phyloP scores from a whole-genome alignment of 2,888 invertebrate species.

The Scaptomyza tumidula region DNA sequence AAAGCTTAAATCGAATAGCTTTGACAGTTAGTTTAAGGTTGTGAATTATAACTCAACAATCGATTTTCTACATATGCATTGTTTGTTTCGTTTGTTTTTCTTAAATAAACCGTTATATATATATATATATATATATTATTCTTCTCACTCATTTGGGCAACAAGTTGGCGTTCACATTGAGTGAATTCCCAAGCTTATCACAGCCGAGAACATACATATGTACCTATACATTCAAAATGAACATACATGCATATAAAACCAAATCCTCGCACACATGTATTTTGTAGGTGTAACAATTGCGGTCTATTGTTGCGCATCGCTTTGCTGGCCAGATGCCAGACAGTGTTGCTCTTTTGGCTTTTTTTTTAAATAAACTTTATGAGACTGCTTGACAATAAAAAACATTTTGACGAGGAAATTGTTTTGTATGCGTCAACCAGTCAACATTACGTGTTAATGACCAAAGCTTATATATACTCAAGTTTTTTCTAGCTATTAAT shows the following conservation, averaged over 20 bases:
- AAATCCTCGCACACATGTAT: slow-evolving; percentile 2
- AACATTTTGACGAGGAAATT: too few species aligned
- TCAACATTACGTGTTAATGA: too few species aligned
- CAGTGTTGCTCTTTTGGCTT: slow-evolving; percentile 11
- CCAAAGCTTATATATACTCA: too few species aligned
- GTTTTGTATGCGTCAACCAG: too few species aligned
- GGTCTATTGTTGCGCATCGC: slow-evolving; percentile 56
- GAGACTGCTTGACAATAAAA: too few species aligned
- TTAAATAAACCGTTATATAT: slow-evolving; percentile 52
- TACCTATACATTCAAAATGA: slow-evolving; percentile 4
- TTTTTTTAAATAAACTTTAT: neutral
- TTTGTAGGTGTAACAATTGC: slow-evolving; percentile 27
- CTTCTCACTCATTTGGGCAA: slow-evolving; percentile 35
- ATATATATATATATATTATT: slow-evolving; percentile 10
- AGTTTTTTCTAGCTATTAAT: neutral
- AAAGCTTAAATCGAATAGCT: slow-evolving; percentile 81
- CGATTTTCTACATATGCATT: slow-evolving; percentile 50
- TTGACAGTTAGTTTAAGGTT: slow-evolving; percentile 56
- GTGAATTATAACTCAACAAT: slow-evolving; percentile 23
- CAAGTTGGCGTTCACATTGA: slow-evolving; percentile 45
- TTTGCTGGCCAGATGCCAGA: slow-evolving; percentile 53
- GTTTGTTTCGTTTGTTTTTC: slow-evolving; percentile 49
- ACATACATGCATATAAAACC: slow-evolving; percentile 2
- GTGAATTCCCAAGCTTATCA: slow-evolving; percentile 42
- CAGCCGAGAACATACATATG: slow-evolving; percentile 7